Conservation (phyloP, 2,113 vertebrate genomes). For the Ochotona princeps region DNA sequence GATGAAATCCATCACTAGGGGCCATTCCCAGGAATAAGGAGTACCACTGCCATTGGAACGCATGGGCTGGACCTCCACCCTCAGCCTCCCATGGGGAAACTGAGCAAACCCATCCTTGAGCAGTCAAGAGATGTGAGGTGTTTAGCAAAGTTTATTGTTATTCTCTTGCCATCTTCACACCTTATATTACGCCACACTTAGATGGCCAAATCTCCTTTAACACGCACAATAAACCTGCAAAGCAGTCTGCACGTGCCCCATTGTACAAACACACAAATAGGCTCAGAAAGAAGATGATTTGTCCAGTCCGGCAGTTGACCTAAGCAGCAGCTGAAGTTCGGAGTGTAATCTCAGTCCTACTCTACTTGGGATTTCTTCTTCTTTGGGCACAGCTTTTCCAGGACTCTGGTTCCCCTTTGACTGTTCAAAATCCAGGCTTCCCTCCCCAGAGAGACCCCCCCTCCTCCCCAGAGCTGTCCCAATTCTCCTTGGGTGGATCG, state of each 20-base stretch:
- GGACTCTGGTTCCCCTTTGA: background rate
- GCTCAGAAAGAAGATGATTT: constrained; percentile 34
- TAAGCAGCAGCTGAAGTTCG: background rate
- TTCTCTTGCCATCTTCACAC: background rate
- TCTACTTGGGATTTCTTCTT: background rate
- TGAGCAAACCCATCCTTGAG: background rate
- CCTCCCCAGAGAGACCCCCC: background rate
- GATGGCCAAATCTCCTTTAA: constrained; percentile 12
- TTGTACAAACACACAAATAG: background rate
- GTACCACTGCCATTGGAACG: background rate
- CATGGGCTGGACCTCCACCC: background rate
- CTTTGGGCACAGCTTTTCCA: background rate
- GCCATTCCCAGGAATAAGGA: constrained; percentile 18
- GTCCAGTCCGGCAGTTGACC: background rate
- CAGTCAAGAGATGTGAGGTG: background rate
- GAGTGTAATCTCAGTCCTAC: background rate
- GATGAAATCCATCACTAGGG: background rate
- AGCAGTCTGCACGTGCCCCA: background rate
- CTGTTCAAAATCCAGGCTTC: background rate
- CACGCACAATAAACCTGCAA: background rate
- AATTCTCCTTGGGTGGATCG: background rate
- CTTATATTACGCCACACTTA: background rate
- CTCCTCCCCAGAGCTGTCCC: background rate
- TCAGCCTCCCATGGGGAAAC: background rate
- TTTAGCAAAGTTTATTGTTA: background rate